Evolutionary conservation across 2,888 invertebrate genomes (phyloP).

Genomic region (Lottia scabra): DNA sequence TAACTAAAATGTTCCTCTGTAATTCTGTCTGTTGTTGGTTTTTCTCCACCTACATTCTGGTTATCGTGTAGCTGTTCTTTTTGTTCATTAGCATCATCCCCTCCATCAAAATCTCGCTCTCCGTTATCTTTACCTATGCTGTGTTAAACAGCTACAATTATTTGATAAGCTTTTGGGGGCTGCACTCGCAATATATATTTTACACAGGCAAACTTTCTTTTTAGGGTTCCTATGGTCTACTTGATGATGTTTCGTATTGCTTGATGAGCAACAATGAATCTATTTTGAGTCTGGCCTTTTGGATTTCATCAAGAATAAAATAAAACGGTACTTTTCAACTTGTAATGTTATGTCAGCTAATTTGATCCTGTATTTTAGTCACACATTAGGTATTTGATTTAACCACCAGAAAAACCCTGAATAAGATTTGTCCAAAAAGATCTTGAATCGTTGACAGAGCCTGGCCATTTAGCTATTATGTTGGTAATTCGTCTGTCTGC

Average conservation of each 20-base stretch:
- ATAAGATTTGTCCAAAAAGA: constrained; percentile 9
- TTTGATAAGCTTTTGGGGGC: constrained; percentile 9
- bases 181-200: not conserved
- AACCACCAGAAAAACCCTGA: not conserved
- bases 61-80: too few species aligned
- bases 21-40: not conserved
- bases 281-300: not conserved
- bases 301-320: constrained; percentile 8
- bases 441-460: constrained; percentile 17
- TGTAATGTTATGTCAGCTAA: too few species aligned
- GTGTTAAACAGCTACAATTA: constrained; percentile 12
- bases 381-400: too few species aligned
- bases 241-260: constrained; percentile 17
- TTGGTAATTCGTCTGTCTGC: constrained; percentile 13
- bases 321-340: not conserved
- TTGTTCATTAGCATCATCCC: not conserved
- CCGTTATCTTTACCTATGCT: constrained; percentile 20
- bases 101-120: not conserved
- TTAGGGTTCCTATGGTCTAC: constrained; percentile 26
- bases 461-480: constrained; percentile 23
- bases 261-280: constrained; percentile 16
- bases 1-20: not conserved
- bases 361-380: too few species aligned
- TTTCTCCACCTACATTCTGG: not conserved
- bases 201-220: constrained; percentile 18